Conservation (phyloP, 2,888 invertebrate species). For the Lymantria dispar region DNA sequence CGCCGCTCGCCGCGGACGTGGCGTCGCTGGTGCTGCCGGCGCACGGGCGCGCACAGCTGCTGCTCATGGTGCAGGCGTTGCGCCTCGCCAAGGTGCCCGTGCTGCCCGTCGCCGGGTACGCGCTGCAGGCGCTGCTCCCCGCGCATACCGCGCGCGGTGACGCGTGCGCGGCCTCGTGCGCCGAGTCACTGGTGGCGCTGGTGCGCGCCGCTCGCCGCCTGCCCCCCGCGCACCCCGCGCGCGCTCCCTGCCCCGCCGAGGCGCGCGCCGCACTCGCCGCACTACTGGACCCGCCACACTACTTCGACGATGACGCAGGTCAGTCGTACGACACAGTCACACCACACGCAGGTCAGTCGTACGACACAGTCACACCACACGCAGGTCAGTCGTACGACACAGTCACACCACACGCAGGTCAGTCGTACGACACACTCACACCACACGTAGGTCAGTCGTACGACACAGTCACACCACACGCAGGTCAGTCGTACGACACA, state of each 20-base stretch:
- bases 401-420: too few species aligned
- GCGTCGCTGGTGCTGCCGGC: constrained; percentile 86
- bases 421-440: too few species aligned
- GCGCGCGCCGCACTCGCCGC: constrained; percentile 34
- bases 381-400: too few species aligned
- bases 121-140: constrained; percentile 13
- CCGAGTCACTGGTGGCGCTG: constrained; percentile 35
- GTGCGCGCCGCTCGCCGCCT: constrained; percentile 38
- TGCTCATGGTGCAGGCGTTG: constrained; percentile 83
- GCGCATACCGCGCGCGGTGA: constrained; percentile 12
- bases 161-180: constrained; percentile 29
- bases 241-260: constrained; percentile 15
- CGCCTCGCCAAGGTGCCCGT: constrained; percentile 53
- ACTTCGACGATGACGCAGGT: constrained; percentile 44
- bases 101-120: constrained; percentile 33
- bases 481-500: too few species aligned
- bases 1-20: constrained; percentile 85
- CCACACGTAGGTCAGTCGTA: too few species aligned
- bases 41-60: constrained; percentile 80
- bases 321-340: neutral
- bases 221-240: constrained; percentile 36
- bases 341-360: too few species aligned
- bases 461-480: too few species aligned
- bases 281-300: constrained; percentile 60
- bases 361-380: too few species aligned